phyloP scores from a whole-genome alignment of 2,888 invertebrate species.

The Catocala sponsa region DNA sequence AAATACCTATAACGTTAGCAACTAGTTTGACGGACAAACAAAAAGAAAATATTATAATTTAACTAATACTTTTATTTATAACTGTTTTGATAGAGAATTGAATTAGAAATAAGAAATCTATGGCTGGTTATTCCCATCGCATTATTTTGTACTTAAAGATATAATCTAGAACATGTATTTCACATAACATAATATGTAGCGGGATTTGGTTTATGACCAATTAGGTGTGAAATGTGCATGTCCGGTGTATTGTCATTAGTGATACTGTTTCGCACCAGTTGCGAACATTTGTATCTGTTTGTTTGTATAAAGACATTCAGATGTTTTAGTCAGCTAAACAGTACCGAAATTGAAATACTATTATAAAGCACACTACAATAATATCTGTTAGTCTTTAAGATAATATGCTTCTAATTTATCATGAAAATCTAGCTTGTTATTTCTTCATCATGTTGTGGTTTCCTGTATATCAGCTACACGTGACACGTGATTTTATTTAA shows the following conservation, averaged over 20 bases:
- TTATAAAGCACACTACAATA: no score
- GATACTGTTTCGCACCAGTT: not conserved
- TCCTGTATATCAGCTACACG: not conserved
- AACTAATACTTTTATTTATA: conserved; percentile 4
- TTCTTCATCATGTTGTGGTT: not conserved
- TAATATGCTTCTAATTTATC: no score
- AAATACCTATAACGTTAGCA: conserved; percentile 21
- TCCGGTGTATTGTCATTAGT: conserved; percentile 28
- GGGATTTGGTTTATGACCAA: conserved; percentile 25
- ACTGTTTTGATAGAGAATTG: conserved; percentile 9
- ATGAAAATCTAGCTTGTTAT: no score
- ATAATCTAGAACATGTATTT: conserved; percentile 23
- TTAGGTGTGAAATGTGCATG: conserved; percentile 28
- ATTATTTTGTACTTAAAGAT: not conserved
- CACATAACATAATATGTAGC: conserved; percentile 12
- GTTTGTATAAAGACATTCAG: no score
- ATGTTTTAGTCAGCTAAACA: no score
- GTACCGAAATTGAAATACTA: no score
- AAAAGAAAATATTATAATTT: conserved; percentile 7
- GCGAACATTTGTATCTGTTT: no score
- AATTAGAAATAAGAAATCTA: conserved; percentile 13
- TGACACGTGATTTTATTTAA: not conserved
- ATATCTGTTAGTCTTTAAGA: no score
- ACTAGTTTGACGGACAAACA: conserved; percentile 14
- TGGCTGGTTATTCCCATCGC: conserved; percentile 2